Evolutionary conservation across 2,113 vertebrate genomes (phyloP).

Genomic region (Solea senegalensis): DNA sequence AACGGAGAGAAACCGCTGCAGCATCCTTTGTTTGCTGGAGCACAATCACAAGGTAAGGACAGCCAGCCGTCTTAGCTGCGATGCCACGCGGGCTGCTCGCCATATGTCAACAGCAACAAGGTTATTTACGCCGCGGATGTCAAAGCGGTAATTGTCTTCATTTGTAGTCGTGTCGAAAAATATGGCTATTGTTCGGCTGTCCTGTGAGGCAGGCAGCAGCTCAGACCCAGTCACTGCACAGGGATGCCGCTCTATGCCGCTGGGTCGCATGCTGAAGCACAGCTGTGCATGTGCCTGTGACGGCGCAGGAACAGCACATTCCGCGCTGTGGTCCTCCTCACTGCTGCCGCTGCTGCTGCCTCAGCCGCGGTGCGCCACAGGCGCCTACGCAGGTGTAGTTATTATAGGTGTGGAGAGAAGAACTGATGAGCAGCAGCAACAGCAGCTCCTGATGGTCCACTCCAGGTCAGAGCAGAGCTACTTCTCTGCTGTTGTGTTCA

Average conservation of each 20-base stretch:
- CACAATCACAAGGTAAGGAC: conserved; percentile 64
- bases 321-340: conserved; percentile 1
- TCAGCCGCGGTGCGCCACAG: conserved; percentile 11
- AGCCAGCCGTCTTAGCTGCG: background rate
- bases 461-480: too few species aligned
- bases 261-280: background rate
- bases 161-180: conserved; percentile 30
- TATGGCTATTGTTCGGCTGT: conserved; percentile 58
- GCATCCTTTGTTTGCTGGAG: conserved; percentile 69
- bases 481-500: too few species aligned
- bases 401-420: background rate
- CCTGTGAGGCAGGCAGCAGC: conserved; percentile 9
- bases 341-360: conserved; percentile 11
- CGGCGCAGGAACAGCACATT: conserved; percentile 4
- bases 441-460: background rate
- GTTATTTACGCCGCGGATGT: background rate
- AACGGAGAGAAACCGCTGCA: conserved; percentile 63
- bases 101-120: fast-evolving
- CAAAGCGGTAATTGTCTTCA: conserved; percentile 4
- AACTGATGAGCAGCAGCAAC: background rate
- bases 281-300: background rate
- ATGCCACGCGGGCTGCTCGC: background rate
- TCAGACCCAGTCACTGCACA: background rate
- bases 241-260: background rate
- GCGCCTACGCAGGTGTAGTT: conserved; percentile 11